Percentiles rank a stretch among this genome's conserved stretches.
Evolutionary conservation across 2,888 invertebrate species (phyloP).

Genomic region (Ramazzottius varieornatus): DNA sequence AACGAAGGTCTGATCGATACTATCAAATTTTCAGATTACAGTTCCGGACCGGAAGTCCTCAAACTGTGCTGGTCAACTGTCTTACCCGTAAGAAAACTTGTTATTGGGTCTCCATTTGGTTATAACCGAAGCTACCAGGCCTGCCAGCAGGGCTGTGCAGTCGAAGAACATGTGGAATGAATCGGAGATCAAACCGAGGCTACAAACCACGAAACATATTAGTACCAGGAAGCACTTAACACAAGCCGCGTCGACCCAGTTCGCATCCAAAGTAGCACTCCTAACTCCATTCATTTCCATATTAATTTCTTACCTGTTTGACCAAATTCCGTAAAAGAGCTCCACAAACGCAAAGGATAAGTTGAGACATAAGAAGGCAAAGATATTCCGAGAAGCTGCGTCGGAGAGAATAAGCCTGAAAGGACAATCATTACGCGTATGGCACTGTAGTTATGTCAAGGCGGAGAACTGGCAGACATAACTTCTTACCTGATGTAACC

Average conservation of each 20-base stretch:
- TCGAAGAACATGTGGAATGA: constrained; percentile 99
- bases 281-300: not conserved
- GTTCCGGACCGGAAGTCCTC: too few relatives aligned
- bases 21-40: too few relatives aligned
- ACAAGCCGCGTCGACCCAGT: not conserved
- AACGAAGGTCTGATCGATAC: too few relatives aligned
- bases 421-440: constrained; percentile 8
- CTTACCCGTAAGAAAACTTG: constrained; percentile 28
- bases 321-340: constrained; percentile 48
- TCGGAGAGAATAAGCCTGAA: constrained; percentile 61
- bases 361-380: constrained; percentile 67
- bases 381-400: constrained; percentile 68
- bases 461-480: not conserved
- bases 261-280: too few relatives aligned
- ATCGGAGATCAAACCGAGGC: constrained; percentile 76
- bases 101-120: constrained; percentile 87
- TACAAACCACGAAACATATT: constrained; percentile 13
- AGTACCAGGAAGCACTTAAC: not conserved
- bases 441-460: not conserved
- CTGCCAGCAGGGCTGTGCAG: constrained; percentile 77
- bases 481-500: not conserved
- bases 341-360: constrained; percentile 90
- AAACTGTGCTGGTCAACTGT: too few relatives aligned
- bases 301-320: constrained; percentile 22
- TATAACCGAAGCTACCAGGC: constrained; percentile 75